A percentile compares a stretch with the other conserved stretches of the same genome.
Conservation (phyloP, 2,797 vertebrate genomes). For the Sebastes variabilis region DNA sequence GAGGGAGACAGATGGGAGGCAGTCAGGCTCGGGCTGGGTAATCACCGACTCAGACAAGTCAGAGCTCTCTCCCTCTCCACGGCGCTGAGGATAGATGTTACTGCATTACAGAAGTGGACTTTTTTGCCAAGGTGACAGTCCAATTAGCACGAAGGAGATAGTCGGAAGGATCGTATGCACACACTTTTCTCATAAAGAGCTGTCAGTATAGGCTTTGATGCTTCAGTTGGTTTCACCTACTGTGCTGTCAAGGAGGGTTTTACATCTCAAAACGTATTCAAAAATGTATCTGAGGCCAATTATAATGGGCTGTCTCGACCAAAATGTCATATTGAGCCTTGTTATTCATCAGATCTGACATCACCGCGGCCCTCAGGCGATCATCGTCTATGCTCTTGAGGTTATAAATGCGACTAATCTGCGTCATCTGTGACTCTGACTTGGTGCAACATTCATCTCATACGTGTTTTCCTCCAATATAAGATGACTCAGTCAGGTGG, state of each 20-base stretch:
- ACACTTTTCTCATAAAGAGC: conserved; percentile 30
- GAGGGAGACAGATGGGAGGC: conserved; percentile 35
- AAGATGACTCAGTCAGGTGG: conserved; percentile 63
- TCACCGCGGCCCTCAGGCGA: conserved; percentile 26
- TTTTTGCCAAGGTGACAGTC: conserved; percentile 31
- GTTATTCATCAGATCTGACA: conserved; percentile 43
- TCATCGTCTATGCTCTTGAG: neutral
- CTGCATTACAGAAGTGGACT: conserved; percentile 38
- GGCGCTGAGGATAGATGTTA: conserved; percentile 22
- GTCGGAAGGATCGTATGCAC: conserved; percentile 3
- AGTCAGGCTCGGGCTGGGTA: conserved; percentile 26
- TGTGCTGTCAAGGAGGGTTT: conserved; percentile 3
- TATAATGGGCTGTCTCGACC: conserved; percentile 25
- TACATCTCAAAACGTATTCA: neutral
- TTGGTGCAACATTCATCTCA: conserved; percentile 36
- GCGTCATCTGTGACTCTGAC: conserved; percentile 55
- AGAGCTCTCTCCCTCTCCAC: neutral
- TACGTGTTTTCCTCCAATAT: conserved; percentile 33
- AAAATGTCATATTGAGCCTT: conserved; percentile 34
- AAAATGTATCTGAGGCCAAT: conserved; percentile 26
- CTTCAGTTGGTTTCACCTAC: conserved; percentile 25
- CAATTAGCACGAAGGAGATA: conserved; percentile 55
- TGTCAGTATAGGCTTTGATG: conserved; percentile 22
- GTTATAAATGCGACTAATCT: conserved; percentile 50
- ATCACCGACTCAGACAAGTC: conserved; percentile 47